Base-by-base conservation (phyloP, 2,797 vertebrate species). In the Perodicticus potto region DNA sequence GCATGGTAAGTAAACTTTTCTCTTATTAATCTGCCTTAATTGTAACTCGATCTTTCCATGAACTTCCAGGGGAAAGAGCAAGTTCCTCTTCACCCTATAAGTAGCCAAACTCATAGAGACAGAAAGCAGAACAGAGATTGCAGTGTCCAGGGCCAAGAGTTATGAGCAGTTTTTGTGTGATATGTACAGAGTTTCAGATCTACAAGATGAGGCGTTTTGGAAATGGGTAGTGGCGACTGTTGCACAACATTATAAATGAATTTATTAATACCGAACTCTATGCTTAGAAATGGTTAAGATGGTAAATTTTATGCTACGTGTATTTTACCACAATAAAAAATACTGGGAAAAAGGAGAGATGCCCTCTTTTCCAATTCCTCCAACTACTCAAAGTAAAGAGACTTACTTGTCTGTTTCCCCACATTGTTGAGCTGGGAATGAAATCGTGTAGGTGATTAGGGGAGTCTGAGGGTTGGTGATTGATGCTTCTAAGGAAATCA, bases 401-500 rank as follows among this genome's bases (percentile, higher is more conserved):
- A 6, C n/a, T 9, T n/a, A 6, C n/a, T 9, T n/a, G 11, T 22
- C 55, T 59, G 25, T 88, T 88, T 91, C 74, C 53, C 59, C 61
- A 49, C 34, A 40, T 2, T 12, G 4, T 12, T 27, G 10, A 25
- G 7, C n/a, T 87, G 45, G 77, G 55, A 83, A 84, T 81, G 40
- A 89, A 92, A 94, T 27, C 17, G 53, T 40, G 63, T 4, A 76
- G 74, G 37, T 87, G 65, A 59, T 5, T 37, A 4, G 19, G 57
- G 45, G 22, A 29, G 8, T 14, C 2, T 37, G 67, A 92, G 16
- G 34, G 70, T 40, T 90, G 25, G 40, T 85, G 57, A 80, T 0
- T 12, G 81, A 76, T 43, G 90, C 65, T 86, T 89, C 86, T 76
- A 43, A 88, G 83, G 37, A 96, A 96, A 86, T 32, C 40, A 63